phyloP scores from a whole-genome alignment of 2,888 invertebrate species.

The Calameuta idolon region DNA sequence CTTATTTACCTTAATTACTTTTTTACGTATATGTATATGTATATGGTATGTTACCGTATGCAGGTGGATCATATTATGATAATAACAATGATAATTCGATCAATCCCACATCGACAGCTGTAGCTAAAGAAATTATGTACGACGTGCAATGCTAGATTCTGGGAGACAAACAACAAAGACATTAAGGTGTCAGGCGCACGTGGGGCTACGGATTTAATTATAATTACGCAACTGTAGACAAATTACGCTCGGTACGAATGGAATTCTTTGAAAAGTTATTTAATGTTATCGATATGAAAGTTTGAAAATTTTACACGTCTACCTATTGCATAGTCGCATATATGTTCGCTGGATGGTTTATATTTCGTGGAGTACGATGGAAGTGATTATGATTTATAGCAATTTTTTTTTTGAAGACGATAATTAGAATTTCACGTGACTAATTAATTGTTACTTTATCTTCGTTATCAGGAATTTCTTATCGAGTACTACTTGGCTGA shows the following conservation, averaged over 20 bases:
- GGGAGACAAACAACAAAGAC: neutral
- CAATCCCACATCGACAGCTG: neutral
- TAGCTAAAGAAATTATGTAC: conserved; percentile 1
- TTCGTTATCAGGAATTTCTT: neutral
- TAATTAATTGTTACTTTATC: neutral
- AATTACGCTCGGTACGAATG: neutral
- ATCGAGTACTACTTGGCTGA: neutral
- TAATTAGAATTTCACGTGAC: neutral
- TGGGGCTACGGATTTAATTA: neutral
- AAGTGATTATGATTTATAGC: neutral
- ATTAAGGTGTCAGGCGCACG: neutral
- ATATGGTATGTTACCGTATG: neutral
- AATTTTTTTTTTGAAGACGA: neutral
- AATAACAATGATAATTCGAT: neutral
- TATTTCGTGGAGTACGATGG: neutral
- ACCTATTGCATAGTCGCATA: too few species aligned
- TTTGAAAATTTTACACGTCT: too few species aligned
- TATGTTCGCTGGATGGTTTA: too few species aligned
- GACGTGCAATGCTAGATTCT: neutral
- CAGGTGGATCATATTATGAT: neutral
- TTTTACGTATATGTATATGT: neutral
- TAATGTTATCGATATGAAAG: too few species aligned
- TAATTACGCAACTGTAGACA: neutral
- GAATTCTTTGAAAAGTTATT: too few species aligned
- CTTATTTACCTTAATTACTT: neutral